Evolutionary conservation across 2,113 vertebrate genomes (phyloP).

Genomic region (Thymallus thymallus): DNA sequence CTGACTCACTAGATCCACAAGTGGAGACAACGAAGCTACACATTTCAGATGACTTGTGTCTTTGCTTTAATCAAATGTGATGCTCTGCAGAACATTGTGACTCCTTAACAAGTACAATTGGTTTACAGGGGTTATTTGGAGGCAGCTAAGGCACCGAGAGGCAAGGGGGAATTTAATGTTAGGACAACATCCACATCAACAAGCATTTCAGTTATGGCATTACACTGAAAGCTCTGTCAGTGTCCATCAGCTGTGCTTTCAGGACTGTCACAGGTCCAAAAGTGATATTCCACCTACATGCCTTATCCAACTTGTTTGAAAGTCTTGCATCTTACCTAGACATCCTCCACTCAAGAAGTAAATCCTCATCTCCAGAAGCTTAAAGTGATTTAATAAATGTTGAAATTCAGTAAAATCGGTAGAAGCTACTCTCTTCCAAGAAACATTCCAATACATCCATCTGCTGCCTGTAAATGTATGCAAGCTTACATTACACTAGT

Average conservation of each 20-base stretch:
- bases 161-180: conserved; percentile 36
- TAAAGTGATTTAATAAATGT: neutral
- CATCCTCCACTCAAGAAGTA: neutral
- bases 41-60: conserved; percentile 61
- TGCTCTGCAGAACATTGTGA: conserved; percentile 68
- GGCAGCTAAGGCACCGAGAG: conserved; percentile 44
- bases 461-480: neutral
- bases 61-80: conserved; percentile 64
- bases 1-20: conserved; percentile 53
- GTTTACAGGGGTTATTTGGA: conserved; percentile 58
- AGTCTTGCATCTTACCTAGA: neutral
- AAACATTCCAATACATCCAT: neutral
- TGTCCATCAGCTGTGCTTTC: neutral
- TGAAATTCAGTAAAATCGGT: neutral
- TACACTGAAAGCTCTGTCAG: neutral
- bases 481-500: neutral
- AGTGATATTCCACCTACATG: neutral
- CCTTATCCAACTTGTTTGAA: neutral
- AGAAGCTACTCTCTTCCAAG: neutral
- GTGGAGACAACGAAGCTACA: conserved; percentile 57
- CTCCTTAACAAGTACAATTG: conserved; percentile 68
- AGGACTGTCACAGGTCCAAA: neutral
- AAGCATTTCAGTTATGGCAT: neutral
- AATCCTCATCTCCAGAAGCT: neutral
- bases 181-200: conserved; percentile 8